These are phyloP conservation scores for Chrosomus eos DNA, from an alignment of 2,797 vertebrate genomes.

Conservation along the genomic window DNA sequence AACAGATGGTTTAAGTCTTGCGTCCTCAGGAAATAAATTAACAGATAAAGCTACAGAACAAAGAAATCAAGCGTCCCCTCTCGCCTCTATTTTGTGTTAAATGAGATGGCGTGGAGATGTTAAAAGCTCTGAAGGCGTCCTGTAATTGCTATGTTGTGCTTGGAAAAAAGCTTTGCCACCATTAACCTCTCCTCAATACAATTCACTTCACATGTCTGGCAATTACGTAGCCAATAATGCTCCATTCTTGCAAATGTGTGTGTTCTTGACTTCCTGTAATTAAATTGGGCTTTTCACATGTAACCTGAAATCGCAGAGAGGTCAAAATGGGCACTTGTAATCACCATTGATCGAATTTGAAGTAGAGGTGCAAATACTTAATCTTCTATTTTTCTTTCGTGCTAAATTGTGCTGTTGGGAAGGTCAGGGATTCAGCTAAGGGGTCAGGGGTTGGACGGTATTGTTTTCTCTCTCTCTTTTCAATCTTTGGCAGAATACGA, in stretches of 20 bases:
- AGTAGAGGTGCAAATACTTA: slow-evolving; percentile 63
- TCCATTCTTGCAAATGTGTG: slow-evolving; percentile 64
- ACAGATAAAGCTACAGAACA: slow-evolving; percentile 52
- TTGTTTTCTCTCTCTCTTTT: slow-evolving; percentile 61
- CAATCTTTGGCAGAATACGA: slow-evolving; percentile 27
- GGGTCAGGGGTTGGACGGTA: slow-evolving; percentile 64
- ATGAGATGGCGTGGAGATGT: slow-evolving; percentile 71
- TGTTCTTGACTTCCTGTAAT: slow-evolving; percentile 75
- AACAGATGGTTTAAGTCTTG: slow-evolving; percentile 56
- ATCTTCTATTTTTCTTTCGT: slow-evolving; percentile 60
- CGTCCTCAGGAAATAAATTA: slow-evolving; percentile 44
- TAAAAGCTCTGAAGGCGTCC: slow-evolving; percentile 81
- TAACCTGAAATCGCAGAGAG: slow-evolving; percentile 69
- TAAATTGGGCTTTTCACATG: slow-evolving; percentile 78
- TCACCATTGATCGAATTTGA: slow-evolving; percentile 70
- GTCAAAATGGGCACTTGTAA: slow-evolving; percentile 68
- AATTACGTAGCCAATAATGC: slow-evolving; percentile 73
- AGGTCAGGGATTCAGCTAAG: slow-evolving; percentile 48
- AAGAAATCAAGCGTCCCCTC: slow-evolving; percentile 48
- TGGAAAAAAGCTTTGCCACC: slow-evolving; percentile 80
- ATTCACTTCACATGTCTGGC: slow-evolving; percentile 75
- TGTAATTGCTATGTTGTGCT: slow-evolving; percentile 83
- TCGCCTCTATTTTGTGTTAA: slow-evolving; percentile 63
- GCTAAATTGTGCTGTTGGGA: slow-evolving; percentile 64
- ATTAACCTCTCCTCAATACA: slow-evolving; percentile 78